phyloP scores from a whole-genome alignment of 2,113 vertebrate genomes.

The Chionodraco myersi region DNA sequence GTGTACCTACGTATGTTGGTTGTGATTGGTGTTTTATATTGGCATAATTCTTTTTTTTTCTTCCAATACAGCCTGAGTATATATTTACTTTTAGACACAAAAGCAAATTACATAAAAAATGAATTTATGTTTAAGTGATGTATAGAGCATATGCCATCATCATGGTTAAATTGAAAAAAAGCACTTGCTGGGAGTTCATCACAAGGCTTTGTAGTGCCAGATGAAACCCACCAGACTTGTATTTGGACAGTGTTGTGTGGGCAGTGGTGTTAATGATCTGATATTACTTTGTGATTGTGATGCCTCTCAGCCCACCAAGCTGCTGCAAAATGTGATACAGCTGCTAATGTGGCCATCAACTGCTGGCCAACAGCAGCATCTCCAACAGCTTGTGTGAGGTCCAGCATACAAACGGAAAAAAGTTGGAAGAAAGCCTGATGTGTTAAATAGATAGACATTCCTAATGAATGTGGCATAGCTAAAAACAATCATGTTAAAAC shows the following conservation, averaged over 20 bases:
- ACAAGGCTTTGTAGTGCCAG: background rate
- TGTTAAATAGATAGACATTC: constrained; percentile 36
- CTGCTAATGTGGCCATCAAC: constrained; percentile 40
- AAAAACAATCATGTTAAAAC: constrained; percentile 16
- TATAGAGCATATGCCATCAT: background rate
- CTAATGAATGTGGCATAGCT: background rate
- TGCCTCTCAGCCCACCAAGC: constrained; percentile 20
- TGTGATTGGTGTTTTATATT: too few species aligned
- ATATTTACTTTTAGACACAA: background rate
- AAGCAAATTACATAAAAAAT: background rate
- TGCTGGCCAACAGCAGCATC: constrained; percentile 33
- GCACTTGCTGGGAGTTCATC: background rate
- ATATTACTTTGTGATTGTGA: constrained; percentile 4
- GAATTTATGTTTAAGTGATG: background rate
- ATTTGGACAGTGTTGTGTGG: background rate
- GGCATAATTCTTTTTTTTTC: too few species aligned
- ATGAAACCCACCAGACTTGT: background rate
- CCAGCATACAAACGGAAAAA: constrained; percentile 27
- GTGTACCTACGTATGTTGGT: background rate
- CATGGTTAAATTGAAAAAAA: background rate
- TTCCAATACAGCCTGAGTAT: background rate
- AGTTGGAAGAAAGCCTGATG: constrained; percentile 44
- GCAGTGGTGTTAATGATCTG: constrained; percentile 19
- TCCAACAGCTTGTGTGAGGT: constrained; percentile 46
- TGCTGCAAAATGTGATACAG: constrained; percentile 15